Conservation (phyloP, 2,797 vertebrate species). For the Heteromormyrus szaboi region DNA sequence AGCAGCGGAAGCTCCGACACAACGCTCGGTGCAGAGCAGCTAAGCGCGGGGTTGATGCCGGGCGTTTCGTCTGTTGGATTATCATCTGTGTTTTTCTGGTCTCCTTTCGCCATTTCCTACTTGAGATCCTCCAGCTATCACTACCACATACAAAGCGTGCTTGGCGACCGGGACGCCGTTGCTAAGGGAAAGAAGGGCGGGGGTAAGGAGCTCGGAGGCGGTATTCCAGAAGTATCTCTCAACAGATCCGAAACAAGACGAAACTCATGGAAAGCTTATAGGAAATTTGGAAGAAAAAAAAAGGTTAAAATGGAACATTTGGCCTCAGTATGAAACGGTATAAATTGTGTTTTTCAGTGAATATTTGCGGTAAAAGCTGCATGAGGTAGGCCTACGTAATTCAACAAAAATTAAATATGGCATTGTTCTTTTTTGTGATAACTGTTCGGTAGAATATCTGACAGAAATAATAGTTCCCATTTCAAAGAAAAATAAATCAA, state of each 20-base stretch:
- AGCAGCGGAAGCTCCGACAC: neutral
- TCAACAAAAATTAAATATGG: neutral
- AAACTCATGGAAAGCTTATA: neutral
- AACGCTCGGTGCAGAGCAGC: neutral
- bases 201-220: neutral
- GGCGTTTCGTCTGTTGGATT: neutral
- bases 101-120: constrained; percentile 24
- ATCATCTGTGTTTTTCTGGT: neutral
- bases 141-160: neutral
- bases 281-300: neutral
- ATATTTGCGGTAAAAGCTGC: neutral
- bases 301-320: neutral
- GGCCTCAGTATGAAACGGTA: neutral
- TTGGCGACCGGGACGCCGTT: constrained; percentile 43
- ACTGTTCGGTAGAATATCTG: neutral
- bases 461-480: neutral
- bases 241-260: neutral
- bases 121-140: neutral
- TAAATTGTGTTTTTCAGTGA: neutral
- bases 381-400: neutral
- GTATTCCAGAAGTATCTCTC: neutral
- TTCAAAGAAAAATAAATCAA: neutral
- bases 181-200: constrained; percentile 14
- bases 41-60: neutral
- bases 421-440: neutral